These are phyloP conservation scores for Loxodonta africana DNA, from an alignment of 2,113 vertebrate genomes.

Conservation along the genomic window DNA sequence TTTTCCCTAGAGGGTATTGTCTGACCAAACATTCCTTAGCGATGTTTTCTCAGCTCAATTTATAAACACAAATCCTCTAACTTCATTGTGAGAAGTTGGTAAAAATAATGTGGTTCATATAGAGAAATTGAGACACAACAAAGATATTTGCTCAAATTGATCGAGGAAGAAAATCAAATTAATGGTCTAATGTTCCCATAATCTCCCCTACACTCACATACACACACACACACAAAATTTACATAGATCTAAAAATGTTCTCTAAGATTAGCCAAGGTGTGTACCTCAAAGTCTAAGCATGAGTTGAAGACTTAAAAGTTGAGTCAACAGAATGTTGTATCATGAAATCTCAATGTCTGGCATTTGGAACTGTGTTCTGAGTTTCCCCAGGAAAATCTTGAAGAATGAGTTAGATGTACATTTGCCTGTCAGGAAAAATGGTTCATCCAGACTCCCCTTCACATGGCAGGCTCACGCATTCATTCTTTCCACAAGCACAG, in stretches of 20 bases:
- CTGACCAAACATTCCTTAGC: neutral
- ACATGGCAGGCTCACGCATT: rapidly evolving
- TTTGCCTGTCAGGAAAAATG: neutral
- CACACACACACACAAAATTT: neutral
- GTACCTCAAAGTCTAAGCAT: neutral
- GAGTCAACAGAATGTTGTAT: rapidly evolving
- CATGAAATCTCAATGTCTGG: neutral
- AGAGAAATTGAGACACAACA: neutral
- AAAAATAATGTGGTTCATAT: neutral
- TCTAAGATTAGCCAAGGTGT: neutral
- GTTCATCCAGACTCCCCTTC: no score
- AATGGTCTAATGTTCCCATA: neutral
- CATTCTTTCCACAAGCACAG: neutral
- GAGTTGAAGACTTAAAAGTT: neutral
- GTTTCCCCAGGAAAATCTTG: neutral
- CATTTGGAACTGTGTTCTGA: neutral
- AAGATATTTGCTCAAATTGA: neutral
- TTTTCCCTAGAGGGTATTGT: neutral
- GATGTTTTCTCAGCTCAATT: neutral
- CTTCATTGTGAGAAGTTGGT: neutral
- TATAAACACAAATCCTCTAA: neutral
- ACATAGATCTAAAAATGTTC: neutral
- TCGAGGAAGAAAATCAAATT: slow-evolving; percentile 40
- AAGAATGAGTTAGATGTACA: neutral
- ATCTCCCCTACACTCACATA: rapidly evolving